Conservation (phyloP, 1,140 invertebrate species). For the Pseudoatta argentina region DNA sequence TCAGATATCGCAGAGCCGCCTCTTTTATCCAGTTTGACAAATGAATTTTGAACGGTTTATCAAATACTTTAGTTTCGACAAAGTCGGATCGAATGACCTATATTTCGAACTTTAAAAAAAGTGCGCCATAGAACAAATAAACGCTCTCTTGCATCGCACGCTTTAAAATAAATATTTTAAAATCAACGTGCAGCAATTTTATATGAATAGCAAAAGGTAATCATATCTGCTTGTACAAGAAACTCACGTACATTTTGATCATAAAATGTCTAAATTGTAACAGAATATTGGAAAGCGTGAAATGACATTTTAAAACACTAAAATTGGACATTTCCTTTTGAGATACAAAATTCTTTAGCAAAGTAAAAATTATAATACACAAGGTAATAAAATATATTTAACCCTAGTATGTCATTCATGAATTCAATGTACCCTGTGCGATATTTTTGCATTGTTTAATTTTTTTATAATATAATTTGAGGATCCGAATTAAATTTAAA, state of each 20-base stretch:
- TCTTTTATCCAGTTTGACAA: constrained; percentile 13
- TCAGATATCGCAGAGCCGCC: neutral
- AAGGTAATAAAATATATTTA: neutral
- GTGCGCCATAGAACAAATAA: neutral
- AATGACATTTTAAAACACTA: neutral
- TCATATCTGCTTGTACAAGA: neutral
- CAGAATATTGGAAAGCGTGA: neutral
- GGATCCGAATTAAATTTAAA: too few relatives aligned
- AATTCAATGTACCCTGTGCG: too few relatives aligned
- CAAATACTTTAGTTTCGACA: constrained; percentile 14
- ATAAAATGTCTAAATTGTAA: neutral
- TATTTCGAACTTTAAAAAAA: neutral
- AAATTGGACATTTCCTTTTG: neutral
- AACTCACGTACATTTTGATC: neutral
- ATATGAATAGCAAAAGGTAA: neutral
- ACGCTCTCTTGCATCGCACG: neutral
- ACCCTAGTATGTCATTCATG: too few relatives aligned
- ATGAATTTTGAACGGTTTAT: constrained; percentile 37
- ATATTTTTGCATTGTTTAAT: too few relatives aligned
- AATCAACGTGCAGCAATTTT: neutral
- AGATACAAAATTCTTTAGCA: neutral
- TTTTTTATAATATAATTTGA: too few relatives aligned
- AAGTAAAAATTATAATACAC: neutral
- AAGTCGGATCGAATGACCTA: neutral
- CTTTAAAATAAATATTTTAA: constrained; percentile 43